Evolutionary conservation across 2,888 invertebrate species (phyloP).

Genomic region (Agrilus mali): DNA sequence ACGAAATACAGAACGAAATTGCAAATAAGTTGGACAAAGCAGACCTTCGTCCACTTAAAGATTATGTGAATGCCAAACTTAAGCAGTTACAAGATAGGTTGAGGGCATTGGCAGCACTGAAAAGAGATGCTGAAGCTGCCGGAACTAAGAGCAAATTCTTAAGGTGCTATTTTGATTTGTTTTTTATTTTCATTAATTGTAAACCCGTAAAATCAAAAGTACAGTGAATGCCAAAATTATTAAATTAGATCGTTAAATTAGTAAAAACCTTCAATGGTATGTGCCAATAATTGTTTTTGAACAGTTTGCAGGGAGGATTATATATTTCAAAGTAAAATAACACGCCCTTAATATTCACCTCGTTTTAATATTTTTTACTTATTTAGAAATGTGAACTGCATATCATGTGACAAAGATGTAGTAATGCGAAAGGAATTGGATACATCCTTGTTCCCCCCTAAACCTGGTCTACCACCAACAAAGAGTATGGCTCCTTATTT

Average conservation of each 20-base stretch:
- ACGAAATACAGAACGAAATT: slow-evolving; percentile 53
- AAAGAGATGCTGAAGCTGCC: slow-evolving; percentile 56
- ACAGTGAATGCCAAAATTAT: no score
- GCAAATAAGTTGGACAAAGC: slow-evolving; percentile 53
- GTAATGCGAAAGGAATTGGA: slow-evolving; percentile 52
- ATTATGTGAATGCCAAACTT: slow-evolving; percentile 49
- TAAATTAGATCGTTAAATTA: no score
- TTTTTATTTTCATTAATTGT: no score
- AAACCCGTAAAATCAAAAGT: no score
- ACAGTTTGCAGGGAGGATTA: no score
- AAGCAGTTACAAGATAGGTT: slow-evolving; percentile 48
- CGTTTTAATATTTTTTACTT: not conserved
- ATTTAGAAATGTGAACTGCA: slow-evolving; percentile 55
- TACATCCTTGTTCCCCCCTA: slow-evolving; percentile 34
- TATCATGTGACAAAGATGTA: slow-evolving; percentile 64
- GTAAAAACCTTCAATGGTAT: no score
- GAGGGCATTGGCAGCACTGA: slow-evolving; percentile 43
- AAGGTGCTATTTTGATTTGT: slow-evolving; percentile 31
- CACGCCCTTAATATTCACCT: no score
- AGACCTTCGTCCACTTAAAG: slow-evolving; percentile 50
- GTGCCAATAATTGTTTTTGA: no score
- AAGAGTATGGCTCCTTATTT: slow-evolving; percentile 56
- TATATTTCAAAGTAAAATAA: no score
- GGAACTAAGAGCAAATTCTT: slow-evolving; percentile 55
- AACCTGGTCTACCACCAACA: slow-evolving; percentile 42